Percentiles rank a stretch among this genome's conserved stretches.
Evolutionary conservation across 2,113 vertebrate genomes (phyloP).

Genomic region (Pollimyrus isidori): DNA sequence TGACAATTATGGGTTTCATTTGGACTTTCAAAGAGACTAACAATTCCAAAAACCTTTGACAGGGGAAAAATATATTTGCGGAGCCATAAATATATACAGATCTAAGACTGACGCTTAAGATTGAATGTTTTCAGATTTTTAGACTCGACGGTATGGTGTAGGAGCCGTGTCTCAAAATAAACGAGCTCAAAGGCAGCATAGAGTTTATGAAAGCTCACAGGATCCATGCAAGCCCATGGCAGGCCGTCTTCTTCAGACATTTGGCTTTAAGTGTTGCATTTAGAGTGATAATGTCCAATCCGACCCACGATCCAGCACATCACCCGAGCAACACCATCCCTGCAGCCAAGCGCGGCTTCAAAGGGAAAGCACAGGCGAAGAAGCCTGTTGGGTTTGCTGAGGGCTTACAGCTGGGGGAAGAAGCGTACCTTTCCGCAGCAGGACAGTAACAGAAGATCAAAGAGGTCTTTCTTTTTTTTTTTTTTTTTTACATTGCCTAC

Average conservation of each 20-base stretch:
- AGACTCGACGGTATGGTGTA: not conserved
- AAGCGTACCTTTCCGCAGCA: not conserved
- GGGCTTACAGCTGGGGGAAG: not conserved
- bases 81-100: conserved; percentile 1
- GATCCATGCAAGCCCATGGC: not conserved
- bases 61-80: not conserved
- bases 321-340: not conserved
- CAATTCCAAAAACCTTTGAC: not conserved
- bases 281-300: not conserved
- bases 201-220: not conserved
- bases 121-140: not conserved
- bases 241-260: not conserved
- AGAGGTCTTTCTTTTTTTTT: not conserved
- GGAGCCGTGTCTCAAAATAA: not conserved
- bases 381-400: not conserved
- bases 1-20: not conserved
- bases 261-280: not conserved
- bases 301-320: not conserved
- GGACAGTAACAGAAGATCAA: not conserved
- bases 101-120: not conserved
- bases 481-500: not conserved
- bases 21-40: conserved; percentile 8
- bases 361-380: not conserved
- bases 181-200: not conserved
- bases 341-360: not conserved